phyloP scores from a whole-genome alignment of 2,113 vertebrate species.

The Capra hircus region DNA sequence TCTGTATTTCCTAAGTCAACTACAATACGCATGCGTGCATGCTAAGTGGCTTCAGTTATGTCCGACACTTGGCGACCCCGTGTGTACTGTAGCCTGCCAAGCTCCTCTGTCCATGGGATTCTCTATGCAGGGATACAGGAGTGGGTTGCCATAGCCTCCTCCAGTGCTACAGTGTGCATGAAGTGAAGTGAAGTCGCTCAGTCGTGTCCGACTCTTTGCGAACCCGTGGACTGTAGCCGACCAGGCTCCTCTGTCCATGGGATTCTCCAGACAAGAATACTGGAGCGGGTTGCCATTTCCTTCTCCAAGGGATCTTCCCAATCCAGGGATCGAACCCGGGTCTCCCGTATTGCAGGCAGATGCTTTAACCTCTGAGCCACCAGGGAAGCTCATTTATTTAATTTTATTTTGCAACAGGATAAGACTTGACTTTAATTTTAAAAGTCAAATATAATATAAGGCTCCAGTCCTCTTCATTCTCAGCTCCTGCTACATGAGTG shows the following conservation, averaged over 20 bases:
- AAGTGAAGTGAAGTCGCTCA: no score
- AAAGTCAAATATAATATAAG: not conserved
- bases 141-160: not conserved
- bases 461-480: not conserved
- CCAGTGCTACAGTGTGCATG: not conserved
- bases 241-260: no score
- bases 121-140: not conserved
- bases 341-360: no score
- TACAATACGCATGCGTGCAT: not conserved
- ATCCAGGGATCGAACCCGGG: no score
- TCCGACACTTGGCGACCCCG: rapidly evolving
- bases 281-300: no score
- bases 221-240: no score
- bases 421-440: not conserved
- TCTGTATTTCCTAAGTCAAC: not conserved
- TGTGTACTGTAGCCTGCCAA: not conserved
- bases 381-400: not conserved
- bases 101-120: not conserved
- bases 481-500: not conserved
- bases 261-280: no score
- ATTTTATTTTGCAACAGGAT: not conserved
- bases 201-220: no score
- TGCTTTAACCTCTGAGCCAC: no score
- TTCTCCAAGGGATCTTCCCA: no score
- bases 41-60: not conserved